Evolutionary conservation across 1,140 invertebrate species (phyloP).

Genomic region (Gonatopus flavifemur): DNA sequence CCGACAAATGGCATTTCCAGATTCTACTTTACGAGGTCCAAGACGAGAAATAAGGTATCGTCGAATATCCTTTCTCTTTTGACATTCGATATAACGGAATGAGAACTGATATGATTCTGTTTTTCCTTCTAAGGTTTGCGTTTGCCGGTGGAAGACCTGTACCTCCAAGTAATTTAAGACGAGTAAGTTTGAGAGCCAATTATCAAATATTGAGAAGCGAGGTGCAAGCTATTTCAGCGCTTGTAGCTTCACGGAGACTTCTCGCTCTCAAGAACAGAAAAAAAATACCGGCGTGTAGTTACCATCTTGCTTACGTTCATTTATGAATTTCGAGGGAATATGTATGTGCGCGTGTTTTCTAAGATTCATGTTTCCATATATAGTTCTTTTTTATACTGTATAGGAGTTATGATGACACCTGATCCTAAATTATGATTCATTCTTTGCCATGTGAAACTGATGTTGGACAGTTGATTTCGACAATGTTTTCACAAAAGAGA

Average conservation of each 20-base stretch:
- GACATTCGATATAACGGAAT: background rate
- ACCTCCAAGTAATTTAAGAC: conserved; percentile 46
- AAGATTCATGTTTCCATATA: too few relatives aligned
- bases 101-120: background rate
- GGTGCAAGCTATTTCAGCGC: conserved; percentile 45
- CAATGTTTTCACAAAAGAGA: too few relatives aligned
- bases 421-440: too few relatives aligned
- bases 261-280: conserved; percentile 49
- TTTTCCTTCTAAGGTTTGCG: conserved; percentile 43
- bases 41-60: conserved; percentile 52
- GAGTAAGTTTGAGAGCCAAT: conserved; percentile 50
- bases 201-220: conserved; percentile 54
- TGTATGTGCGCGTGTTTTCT: too few relatives aligned
- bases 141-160: conserved; percentile 53
- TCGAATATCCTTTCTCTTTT: background rate
- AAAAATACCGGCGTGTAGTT: conserved; percentile 37
- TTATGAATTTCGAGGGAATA: conserved; percentile 41
- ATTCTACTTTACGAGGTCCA: conserved; percentile 47
- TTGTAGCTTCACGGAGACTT: conserved; percentile 47
- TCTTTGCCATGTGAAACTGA: too few relatives aligned
- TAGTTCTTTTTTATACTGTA: too few relatives aligned
- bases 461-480: too few relatives aligned
- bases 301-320: conserved; percentile 44
- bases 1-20: conserved; percentile 47
- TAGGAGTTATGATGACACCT: too few relatives aligned